A percentile compares a stretch with the other conserved stretches of the same genome.
Conservation (phyloP, 30 jellyfish, hydroid and myxozoan genomes). For the Cassiopea andromeda region DNA sequence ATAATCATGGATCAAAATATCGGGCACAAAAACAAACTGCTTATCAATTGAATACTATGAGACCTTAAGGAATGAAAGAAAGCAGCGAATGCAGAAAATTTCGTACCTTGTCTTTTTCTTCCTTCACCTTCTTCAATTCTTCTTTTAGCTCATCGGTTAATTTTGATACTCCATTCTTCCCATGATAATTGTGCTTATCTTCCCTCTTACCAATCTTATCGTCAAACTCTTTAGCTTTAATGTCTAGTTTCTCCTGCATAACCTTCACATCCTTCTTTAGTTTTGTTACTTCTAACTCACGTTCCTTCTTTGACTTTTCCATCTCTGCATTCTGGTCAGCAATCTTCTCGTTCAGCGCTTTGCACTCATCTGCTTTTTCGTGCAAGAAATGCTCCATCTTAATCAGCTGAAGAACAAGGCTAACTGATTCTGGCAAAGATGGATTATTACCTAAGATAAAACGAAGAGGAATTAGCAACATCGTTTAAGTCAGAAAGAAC, state of each 20-base stretch:
- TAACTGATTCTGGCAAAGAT: conserved; percentile 86
- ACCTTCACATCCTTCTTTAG: conserved; percentile 69
- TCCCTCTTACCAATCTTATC: conserved; percentile 43
- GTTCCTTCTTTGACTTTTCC: conserved; percentile 72
- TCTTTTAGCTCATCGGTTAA: conserved; percentile 71
- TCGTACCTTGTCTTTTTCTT: conserved; percentile 70
- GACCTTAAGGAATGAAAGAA: neutral
- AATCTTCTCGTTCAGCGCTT: conserved; percentile 26
- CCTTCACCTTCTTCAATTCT: conserved; percentile 61
- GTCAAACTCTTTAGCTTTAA: conserved; percentile 66
- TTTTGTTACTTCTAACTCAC: conserved; percentile 74
- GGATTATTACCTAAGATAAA: conserved; percentile 38
- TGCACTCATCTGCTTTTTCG: conserved; percentile 53
- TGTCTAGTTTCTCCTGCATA: conserved; percentile 78
- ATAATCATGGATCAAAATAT: neutral
- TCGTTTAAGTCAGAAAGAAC: too few relatives aligned
- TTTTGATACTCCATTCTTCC: conserved; percentile 57
- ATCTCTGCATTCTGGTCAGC: conserved; percentile 48
- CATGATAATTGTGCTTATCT: conserved; percentile 51
- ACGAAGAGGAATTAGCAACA: neutral
- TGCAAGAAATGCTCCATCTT: conserved; percentile 72
- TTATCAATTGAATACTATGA: neutral
- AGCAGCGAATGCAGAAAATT: neutral
- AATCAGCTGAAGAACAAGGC: conserved; percentile 66
- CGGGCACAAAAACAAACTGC: neutral